Conservation (phyloP, 2,797 vertebrate species). For the Setipinna tenuifilis region DNA sequence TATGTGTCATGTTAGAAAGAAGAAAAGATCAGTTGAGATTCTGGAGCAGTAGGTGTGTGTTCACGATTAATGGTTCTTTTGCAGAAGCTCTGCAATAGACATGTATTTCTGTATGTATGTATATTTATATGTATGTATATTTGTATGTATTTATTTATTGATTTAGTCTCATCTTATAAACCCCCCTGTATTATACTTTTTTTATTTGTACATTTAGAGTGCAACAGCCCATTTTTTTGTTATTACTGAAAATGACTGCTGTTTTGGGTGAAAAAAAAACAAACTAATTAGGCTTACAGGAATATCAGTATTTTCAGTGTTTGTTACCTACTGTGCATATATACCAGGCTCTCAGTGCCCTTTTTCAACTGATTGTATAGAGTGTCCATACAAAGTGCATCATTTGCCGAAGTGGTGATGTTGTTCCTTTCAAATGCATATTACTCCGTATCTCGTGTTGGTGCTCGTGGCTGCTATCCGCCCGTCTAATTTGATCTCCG, state of each 20-base stretch:
- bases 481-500: neutral
- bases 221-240: neutral
- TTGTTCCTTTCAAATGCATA: slow-evolving; percentile 9
- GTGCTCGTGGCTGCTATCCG: neutral
- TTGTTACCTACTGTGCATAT: neutral
- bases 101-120: neutral
- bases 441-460: neutral
- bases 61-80: neutral
- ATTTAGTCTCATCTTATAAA: too few relatives aligned
- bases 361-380: neutral
- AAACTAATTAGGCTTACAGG: neutral
- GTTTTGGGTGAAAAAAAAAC: neutral
- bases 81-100: neutral
- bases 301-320: neutral
- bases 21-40: neutral
- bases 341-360: neutral
- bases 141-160: neutral
- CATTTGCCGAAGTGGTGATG: neutral
- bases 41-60: neutral
- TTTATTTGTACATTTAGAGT: neutral
- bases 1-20: neutral
- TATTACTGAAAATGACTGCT: neutral
- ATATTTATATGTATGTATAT: neutral
- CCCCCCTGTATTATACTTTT: too few relatives aligned
- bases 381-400: neutral